Conservation (phyloP, 2,113 vertebrate genomes). For the Chaetura pelagica region DNA sequence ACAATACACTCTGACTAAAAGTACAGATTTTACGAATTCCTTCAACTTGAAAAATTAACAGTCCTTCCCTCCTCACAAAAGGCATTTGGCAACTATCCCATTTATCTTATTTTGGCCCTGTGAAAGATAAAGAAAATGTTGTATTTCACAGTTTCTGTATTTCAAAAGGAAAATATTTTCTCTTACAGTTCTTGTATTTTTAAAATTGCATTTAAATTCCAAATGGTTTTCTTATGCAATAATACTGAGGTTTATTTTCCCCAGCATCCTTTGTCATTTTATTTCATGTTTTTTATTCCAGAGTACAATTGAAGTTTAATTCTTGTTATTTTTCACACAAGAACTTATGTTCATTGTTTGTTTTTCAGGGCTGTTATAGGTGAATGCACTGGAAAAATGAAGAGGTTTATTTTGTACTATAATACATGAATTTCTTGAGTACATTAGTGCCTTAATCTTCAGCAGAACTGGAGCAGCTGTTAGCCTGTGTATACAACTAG, state of each 20-base stretch:
- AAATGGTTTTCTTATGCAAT: background rate
- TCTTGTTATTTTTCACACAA: background rate
- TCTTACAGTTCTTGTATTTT: background rate
- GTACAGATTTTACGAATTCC: background rate
- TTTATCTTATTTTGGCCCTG: background rate
- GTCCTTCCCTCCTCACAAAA: background rate
- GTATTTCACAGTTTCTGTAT: background rate
- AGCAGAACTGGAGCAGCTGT: background rate
- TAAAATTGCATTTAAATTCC: background rate
- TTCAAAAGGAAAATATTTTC: background rate
- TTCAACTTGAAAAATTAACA: background rate
- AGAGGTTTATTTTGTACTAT: background rate
- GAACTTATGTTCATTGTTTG: background rate
- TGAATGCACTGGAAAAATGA: background rate
- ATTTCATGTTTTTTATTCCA: background rate
- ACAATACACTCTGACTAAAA: background rate
- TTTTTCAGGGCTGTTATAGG: background rate
- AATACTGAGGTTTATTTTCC: background rate
- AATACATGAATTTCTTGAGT: background rate
- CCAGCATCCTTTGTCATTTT: background rate
- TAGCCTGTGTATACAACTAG: background rate
- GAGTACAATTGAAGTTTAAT: background rate
- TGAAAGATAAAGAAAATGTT: background rate
- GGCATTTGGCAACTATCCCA: background rate
- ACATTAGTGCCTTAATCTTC: background rate